phyloP scores from a whole-genome alignment of 2,888 invertebrate genomes.

The Trichopria drosophilae region DNA sequence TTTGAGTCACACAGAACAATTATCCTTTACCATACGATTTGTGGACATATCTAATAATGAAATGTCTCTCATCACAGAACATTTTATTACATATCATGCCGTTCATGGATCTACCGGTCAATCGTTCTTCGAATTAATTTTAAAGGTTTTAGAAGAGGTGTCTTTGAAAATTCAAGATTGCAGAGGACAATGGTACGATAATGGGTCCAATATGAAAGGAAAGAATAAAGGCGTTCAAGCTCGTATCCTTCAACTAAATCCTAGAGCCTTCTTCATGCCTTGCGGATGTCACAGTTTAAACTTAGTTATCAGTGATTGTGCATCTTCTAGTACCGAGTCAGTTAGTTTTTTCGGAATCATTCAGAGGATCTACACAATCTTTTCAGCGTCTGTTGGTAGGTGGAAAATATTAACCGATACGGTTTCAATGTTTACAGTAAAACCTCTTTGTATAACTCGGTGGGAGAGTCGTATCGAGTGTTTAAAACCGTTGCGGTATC shows the following conservation, averaged over 20 bases:
- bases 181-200: conserved; percentile 49
- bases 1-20: conserved; percentile 4
- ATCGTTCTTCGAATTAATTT: conserved; percentile 35
- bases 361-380: conserved; percentile 37
- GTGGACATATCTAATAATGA: background rate
- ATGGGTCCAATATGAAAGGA: conserved; percentile 48
- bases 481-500: conserved; percentile 40
- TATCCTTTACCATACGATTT: background rate
- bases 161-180: conserved; percentile 42
- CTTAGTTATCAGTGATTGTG: conserved; percentile 23
- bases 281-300: conserved; percentile 23
- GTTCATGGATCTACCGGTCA: conserved; percentile 22
- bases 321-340: conserved; percentile 38
- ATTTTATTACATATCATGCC: conserved; percentile 19
- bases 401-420: conserved; percentile 42
- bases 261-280: conserved; percentile 23
- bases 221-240: conserved; percentile 47
- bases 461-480: conserved; percentile 39
- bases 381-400: conserved; percentile 37
- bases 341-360: conserved; percentile 46
- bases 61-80: conserved; percentile 13
- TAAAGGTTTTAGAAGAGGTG: conserved; percentile 40
- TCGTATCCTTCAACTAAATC: conserved; percentile 41
- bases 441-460: conserved; percentile 40
- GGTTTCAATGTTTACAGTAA: conserved; percentile 34